phyloP scores from a whole-genome alignment of 2,888 invertebrate genomes.

The Phaonia tiefii region DNA sequence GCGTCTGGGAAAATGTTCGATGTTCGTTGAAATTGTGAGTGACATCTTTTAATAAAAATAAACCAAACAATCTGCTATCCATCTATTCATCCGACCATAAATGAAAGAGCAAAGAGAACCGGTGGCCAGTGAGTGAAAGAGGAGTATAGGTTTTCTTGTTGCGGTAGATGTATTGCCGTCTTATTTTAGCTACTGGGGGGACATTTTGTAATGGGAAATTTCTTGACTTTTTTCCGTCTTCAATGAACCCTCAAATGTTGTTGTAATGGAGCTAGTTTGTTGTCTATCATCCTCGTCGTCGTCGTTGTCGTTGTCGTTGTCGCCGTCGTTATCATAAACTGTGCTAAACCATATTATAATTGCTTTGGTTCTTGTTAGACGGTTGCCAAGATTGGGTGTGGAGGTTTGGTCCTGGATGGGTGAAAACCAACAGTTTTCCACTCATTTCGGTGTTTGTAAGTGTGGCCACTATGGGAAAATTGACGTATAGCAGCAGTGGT shows the following conservation, averaged over 20 bases:
- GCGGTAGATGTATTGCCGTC: slow-evolving; percentile 53
- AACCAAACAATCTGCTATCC: neutral
- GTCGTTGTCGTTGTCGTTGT: slow-evolving; percentile 28
- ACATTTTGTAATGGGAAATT: slow-evolving; percentile 19
- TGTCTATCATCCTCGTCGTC: slow-evolving; percentile 22
- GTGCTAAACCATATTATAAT: slow-evolving; percentile 67
- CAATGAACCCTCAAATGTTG: neutral
- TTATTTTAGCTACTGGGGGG: slow-evolving; percentile 37
- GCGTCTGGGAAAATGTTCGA: slow-evolving; percentile 18
- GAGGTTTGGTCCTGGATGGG: neutral
- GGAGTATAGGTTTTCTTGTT: slow-evolving; percentile 42
- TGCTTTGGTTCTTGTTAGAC: slow-evolving; percentile 57
- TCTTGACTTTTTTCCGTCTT: slow-evolving; percentile 29
- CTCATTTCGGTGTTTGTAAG: slow-evolving; percentile 67
- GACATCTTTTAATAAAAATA: slow-evolving; percentile 47
- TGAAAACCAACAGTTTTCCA: slow-evolving; percentile 36
- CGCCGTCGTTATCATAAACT: slow-evolving; percentile 51
- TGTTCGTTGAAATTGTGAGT: slow-evolving; percentile 48
- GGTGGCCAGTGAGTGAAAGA: slow-evolving; percentile 7
- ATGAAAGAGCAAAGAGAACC: neutral
- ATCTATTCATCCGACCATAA: neutral
- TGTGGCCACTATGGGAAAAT: slow-evolving; percentile 66
- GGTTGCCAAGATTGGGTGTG: neutral
- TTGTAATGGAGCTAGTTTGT: slow-evolving; percentile 30
- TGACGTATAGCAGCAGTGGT: slow-evolving; percentile 67